phyloP scores from a whole-genome alignment of 2,888 invertebrate genomes.

The Zygaena filipendulae region DNA sequence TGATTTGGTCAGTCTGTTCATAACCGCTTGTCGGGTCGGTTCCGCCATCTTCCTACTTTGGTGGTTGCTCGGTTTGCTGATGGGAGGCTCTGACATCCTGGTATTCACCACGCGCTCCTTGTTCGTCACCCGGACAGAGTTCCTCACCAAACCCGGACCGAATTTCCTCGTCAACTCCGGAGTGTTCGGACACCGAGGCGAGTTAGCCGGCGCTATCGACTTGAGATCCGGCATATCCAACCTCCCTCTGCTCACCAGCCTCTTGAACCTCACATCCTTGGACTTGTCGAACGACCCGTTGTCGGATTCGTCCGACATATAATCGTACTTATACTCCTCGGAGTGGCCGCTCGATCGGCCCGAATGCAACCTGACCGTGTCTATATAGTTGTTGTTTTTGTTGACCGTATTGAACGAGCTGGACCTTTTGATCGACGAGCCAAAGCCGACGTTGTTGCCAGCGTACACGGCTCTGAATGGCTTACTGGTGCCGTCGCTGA shows the following conservation, averaged over 20 bases:
- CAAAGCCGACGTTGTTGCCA: constrained; percentile 32
- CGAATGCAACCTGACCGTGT: constrained; percentile 30
- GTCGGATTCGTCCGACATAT: constrained; percentile 54
- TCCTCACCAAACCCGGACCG: constrained; percentile 55
- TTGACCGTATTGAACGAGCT: constrained; percentile 72
- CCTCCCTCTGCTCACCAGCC: constrained; percentile 76
- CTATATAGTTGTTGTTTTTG: constrained; percentile 50
- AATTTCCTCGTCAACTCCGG: constrained; percentile 72
- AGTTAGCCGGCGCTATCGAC: constrained; percentile 51
- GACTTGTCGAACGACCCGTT: constrained; percentile 44
- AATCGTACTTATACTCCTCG: constrained; percentile 40
- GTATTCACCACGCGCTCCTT: constrained; percentile 68
- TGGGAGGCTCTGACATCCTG: constrained; percentile 68
- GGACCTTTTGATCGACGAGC: constrained; percentile 70
- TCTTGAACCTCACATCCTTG: constrained; percentile 70
- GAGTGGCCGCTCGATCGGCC: constrained; percentile 45
- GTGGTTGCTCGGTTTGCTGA: constrained; percentile 38
- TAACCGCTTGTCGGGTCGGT: constrained; percentile 43
- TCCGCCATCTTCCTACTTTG: constrained; percentile 41
- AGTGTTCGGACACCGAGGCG: constrained; percentile 69
- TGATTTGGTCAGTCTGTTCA: constrained; percentile 55
- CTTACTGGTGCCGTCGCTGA: constrained; percentile 35
- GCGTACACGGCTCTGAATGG: constrained; percentile 24
- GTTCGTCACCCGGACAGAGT: constrained; percentile 44
- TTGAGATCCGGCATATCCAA: constrained; percentile 68